phyloP scores from a whole-genome alignment of 1,140 invertebrate species.

The Drosophila sechellia region DNA sequence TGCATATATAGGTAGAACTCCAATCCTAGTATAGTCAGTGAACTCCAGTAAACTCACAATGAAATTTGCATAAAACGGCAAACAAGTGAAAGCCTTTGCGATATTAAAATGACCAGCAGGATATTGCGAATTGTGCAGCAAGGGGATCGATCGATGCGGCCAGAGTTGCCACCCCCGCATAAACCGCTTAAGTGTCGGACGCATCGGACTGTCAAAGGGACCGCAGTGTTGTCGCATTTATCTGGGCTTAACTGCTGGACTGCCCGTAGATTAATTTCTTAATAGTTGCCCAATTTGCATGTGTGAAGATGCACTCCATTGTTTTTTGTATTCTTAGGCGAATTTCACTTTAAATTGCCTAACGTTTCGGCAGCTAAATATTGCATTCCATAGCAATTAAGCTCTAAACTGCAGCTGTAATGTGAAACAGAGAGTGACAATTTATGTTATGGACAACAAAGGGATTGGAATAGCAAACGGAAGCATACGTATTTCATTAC shows the following conservation, averaged over 20 bases:
- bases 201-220: constrained; percentile 21
- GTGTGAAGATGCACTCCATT: background rate
- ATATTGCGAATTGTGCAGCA: constrained; percentile 43
- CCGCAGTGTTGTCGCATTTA: constrained; percentile 29
- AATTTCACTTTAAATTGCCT: constrained; percentile 12
- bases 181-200: constrained; percentile 19
- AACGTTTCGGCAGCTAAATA: constrained; percentile 11
- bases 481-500: background rate
- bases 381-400: background rate
- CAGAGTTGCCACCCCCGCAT: constrained; percentile 2
- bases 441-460: background rate
- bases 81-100: constrained; percentile 58
- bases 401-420: background rate
- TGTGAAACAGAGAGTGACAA: background rate
- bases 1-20: background rate
- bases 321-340: constrained; percentile 2
- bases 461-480: background rate
- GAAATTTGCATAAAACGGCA: constrained; percentile 62
- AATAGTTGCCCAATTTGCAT: background rate
- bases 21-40: constrained; percentile 7
- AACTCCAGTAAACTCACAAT: constrained; percentile 27
- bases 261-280: constrained; percentile 35
- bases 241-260: background rate
- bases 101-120: constrained; percentile 54
- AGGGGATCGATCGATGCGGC: constrained; percentile 17